Base-by-base conservation (phyloP, 2,888 invertebrate species). In the Selenia dentaria region DNA sequence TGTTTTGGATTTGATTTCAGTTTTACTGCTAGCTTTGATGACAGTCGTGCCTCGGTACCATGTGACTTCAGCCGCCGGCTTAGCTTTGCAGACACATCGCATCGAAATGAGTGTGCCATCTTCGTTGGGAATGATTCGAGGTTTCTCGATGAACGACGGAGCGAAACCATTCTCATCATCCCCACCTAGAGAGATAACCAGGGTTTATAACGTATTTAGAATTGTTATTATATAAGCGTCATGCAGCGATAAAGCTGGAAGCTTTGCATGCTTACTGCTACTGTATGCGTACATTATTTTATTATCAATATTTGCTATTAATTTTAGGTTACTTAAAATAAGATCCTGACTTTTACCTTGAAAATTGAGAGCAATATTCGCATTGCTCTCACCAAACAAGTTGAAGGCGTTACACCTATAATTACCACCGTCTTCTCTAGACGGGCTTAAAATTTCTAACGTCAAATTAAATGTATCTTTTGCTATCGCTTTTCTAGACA, bases 341-440 rank as follows among this genome's bases (percentile, higher is more conserved):
- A 37, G 32, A 63, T 66, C 60, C 61, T 62, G 18, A 26, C 38
- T 57, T 67, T 93, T 95, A 97, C 98, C 98, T 96, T 98, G 97
- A 93, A 99, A 98, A 92, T 99, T 99, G 79, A 99, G 96, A 80
- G 99, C 98, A 92, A 99, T 99, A 92, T 99, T 99, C 73, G 99
- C 99, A 93, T 99, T 99, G 92, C 98, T 98, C 93, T 99, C 99
- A 88, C 99, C 99, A 91, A 95, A 96, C 86, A 96, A 94, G 93
- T 99, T 99, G 92, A 98, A 96, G 73, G 99, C 99, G 90, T 99
- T 99, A 93, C 99, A 99, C 79, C 99, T 95, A 93, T 99, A 99
- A 90, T 97, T 97, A 68, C 99, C 99, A 74, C 99, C 99, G 89
- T 99, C 99, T 77, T 96, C 96, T 78, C 96, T 96, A 59, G 97